Conservation (phyloP, 2,113 vertebrate species). For the Aix galericulata region DNA sequence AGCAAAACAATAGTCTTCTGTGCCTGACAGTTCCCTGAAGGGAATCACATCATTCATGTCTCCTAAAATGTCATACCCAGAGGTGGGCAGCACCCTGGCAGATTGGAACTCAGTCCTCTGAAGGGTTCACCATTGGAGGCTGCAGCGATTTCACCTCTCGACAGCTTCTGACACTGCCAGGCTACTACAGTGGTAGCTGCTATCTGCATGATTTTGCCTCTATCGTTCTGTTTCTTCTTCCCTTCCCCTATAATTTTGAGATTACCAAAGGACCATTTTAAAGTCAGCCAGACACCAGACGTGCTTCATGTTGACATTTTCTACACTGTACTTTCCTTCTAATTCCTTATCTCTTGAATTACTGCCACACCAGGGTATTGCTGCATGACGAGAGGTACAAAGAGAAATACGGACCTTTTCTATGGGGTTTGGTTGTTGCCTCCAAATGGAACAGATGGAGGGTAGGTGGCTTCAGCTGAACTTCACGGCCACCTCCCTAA, state of each 20-base stretch:
- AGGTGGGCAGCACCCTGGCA: not conserved
- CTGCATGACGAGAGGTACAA: not conserved
- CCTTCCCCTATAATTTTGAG: not conserved
- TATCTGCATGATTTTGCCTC: fast-evolving
- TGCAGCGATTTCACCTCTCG: not conserved
- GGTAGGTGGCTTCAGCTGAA: not conserved
- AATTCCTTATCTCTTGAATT: not conserved
- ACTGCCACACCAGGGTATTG: not conserved
- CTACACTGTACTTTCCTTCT: not conserved
- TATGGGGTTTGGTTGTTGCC: not conserved
- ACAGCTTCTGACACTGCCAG: not conserved
- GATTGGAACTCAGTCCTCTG: not conserved
- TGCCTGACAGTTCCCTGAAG: not conserved
- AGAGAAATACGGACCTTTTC: not conserved
- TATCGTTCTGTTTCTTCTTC: not conserved
- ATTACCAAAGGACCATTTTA: not conserved
- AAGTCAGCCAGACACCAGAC: not conserved
- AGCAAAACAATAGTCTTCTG: not conserved
- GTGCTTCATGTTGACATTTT: not conserved
- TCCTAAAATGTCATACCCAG: not conserved
- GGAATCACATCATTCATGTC: not conserved
- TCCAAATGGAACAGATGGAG: not conserved
- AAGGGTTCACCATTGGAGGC: not conserved
- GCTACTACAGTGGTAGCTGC: not conserved
- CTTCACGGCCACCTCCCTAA: not conserved